Evolutionary conservation across 2,113 vertebrate species (phyloP), one percentile per base, ranked within the genome.

Genomic region (Nannospalax galili): DNA sequence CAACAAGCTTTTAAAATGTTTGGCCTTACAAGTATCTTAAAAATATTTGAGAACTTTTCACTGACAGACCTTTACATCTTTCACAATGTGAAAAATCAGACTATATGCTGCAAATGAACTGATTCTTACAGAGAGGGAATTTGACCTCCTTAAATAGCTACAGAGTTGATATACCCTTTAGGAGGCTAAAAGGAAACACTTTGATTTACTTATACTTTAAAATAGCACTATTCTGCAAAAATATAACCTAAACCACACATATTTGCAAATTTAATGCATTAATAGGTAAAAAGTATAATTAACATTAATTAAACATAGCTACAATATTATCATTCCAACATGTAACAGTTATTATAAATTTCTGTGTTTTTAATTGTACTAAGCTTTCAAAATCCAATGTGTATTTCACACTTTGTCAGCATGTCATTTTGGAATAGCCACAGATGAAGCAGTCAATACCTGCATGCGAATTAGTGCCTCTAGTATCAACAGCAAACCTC

Each of bases 91-190:
- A 93, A 94, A 90, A 88, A 96, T 32, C 72, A 97, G 52, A 94
- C 93, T 35, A 90, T 4, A 96, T 30, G 81, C 52, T 95, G 45
- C 40, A 95, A 92, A 70, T 95, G 84, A 95, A 95, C 45, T 94
- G 30, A 88, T 90, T 93, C 92, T 89, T 95, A 7, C 69, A 96
- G 37, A 93, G 30, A 92, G 30, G 85, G 95, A 96, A 97, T 90
- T 95, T 94, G 67, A 92, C 72, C 79, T 90, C 90, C 45, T 77
- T 90, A 96, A 97, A 92, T 80, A 64, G 69, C 84, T 95, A 93
- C 74, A 96, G 77, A 95, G 87, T 89, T 96, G 80, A 96, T 84
- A 96, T 9, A 94, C 32, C 65, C 92, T 58, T 96, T 88, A 92
- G 48, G 93, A 93, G 40, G 15, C 80, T 92, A 10, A 20, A 91